Conservation (phyloP, 1,140 invertebrate genomes). For the Myzus persicae region DNA sequence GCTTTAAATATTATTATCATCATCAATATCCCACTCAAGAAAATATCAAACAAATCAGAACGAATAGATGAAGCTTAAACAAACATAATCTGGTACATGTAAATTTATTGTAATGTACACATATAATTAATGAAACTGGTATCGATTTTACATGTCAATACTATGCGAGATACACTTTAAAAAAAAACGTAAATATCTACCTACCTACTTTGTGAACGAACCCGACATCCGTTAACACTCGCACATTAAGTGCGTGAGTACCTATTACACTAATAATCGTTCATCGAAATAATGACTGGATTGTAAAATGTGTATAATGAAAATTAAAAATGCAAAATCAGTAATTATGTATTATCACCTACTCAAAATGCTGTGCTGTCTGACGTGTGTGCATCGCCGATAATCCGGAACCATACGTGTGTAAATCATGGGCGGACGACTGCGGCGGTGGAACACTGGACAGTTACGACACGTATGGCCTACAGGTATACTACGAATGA, state of each 20-base stretch:
- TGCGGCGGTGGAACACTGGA: not conserved
- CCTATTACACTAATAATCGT: not conserved
- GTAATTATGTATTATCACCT: conserved; percentile 9
- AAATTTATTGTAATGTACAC: not conserved
- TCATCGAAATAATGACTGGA: not conserved
- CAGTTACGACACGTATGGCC: conserved; percentile 22
- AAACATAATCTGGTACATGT: not conserved
- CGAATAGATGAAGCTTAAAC: not conserved
- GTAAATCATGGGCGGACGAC: not conserved
- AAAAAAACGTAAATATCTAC: not conserved
- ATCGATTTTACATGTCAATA: conserved; percentile 7
- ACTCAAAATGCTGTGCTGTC: not conserved
- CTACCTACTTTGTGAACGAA: not conserved
- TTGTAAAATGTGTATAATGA: not conserved
- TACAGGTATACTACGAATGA: not conserved
- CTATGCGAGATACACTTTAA: not conserved
- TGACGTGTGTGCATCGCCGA: not conserved
- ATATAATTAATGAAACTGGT: conserved; percentile 13
- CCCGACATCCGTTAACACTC: not conserved
- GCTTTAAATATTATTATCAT: not conserved
- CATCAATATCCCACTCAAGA: not conserved
- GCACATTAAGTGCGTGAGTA: not conserved
- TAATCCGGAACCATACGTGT: not conserved
- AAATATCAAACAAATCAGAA: conserved; percentile 9
- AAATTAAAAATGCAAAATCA: conserved; percentile 33